Evolutionary conservation across 2,888 invertebrate species (phyloP), one percentile per base, ranked within the genome.

Genomic region (Drosophila tanythrix): DNA sequence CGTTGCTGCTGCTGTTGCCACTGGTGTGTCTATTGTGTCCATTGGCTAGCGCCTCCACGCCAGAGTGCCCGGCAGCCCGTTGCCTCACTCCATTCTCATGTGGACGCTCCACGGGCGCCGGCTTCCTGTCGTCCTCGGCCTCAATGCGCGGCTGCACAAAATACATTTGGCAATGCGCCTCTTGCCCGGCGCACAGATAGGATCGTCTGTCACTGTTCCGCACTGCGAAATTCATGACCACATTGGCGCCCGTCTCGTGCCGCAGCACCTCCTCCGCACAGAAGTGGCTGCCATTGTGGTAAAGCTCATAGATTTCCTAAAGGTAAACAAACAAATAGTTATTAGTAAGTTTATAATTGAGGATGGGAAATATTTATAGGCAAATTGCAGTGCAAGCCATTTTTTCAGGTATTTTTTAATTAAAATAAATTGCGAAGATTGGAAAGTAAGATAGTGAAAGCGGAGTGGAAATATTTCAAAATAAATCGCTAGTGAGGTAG

Each of bases 221-320:
- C 7, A 97, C 95, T 0, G 97, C 95, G 92, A 97, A 97, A 91
- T 98, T 98, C 98, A 98, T 98, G 0, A 98, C 97, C 57, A 98
- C 97, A 90, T 96, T 96, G 0, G 96, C 95, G 3, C 97, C 97
- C 2, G 98, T 98, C 93, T 98, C 98, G 91, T 98, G 96, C 62
- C 98, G 95, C 91, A 97, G 96, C 67, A 98, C 96, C 94, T 98
- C 98, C 92, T 97, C 97, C 0, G 97, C 97, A 65, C 97, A 94
- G 91, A 98, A 97, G 80, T 95, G 95, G 38, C 94, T 95, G 33
- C 97, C 98, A 94, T 98, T 96, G 92, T 97, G 96, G 66, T 96
- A 96, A 61, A 98, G 93, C 93, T 98, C 98, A 94, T 97, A 98
- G 90, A 98, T 97, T 95, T 98, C 98, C 98, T 98, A 91, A 66